Conservation (phyloP, 2,888 invertebrate genomes). For the Gymnoscelis rufifasciata region DNA sequence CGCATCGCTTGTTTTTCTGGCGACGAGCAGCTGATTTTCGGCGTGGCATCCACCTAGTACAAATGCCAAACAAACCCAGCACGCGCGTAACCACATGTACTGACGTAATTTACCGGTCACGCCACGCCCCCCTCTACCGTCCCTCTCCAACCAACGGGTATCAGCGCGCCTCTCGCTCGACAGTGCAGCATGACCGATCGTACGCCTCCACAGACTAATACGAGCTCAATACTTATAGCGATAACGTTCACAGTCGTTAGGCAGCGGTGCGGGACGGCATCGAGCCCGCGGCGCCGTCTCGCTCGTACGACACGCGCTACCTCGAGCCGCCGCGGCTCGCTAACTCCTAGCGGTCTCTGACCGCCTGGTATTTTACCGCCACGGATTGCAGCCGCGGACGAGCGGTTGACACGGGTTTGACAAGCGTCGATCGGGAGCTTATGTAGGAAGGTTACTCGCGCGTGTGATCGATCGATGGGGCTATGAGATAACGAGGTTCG, state of each 20-base stretch:
- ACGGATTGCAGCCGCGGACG: slow-evolving; percentile 74
- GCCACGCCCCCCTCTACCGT: slow-evolving; percentile 54
- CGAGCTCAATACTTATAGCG: slow-evolving; percentile 31
- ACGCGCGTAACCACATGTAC: slow-evolving; percentile 61
- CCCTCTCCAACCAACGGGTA: slow-evolving; percentile 42
- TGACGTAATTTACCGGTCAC: slow-evolving; percentile 54
- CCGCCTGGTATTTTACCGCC: slow-evolving; percentile 77
- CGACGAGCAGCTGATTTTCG: slow-evolving; percentile 70
- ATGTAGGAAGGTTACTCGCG: slow-evolving; percentile 18
- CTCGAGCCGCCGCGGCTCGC: slow-evolving; percentile 34
- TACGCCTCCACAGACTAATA: slow-evolving; percentile 30
- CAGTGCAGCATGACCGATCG: slow-evolving; percentile 57
- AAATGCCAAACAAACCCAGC: slow-evolving; percentile 53
- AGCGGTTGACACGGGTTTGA: slow-evolving; percentile 70
- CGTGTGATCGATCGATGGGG: slow-evolving; percentile 14
- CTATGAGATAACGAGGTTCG: slow-evolving; percentile 26
- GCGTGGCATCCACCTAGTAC: slow-evolving; percentile 57
- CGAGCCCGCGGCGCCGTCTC: slow-evolving; percentile 37
- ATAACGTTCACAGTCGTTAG: slow-evolving; percentile 42
- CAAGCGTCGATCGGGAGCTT: slow-evolving; percentile 56
- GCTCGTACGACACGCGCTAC: slow-evolving; percentile 42
- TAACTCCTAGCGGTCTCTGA: slow-evolving; percentile 49
- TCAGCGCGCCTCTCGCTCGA: slow-evolving; percentile 45
- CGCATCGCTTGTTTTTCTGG: slow-evolving; percentile 45
- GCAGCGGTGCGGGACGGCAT: slow-evolving; percentile 29